Base-by-base conservation (phyloP, 2,113 vertebrate species). In the Romanogobio albipinnatus region DNA sequence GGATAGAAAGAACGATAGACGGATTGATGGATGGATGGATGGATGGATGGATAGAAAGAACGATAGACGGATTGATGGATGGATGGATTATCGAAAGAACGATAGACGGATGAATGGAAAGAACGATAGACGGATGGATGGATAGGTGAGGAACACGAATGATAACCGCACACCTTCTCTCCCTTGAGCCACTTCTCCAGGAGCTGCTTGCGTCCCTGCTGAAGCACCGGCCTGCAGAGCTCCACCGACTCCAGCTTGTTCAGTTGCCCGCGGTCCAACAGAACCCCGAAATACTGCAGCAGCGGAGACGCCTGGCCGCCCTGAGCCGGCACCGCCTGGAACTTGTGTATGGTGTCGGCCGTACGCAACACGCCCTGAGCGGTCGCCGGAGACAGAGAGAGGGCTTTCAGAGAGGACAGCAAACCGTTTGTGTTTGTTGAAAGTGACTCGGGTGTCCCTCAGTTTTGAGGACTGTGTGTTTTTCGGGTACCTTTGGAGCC, bases 151-250 rank as follows among this genome's bases (percentile, higher is more conserved):
- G 6, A 19, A 19, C 7, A 0, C 5, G 0, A 56, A 56, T 56
- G 0, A 5, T 56, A 3, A 8, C 7, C 8, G 53, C 53, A 22
- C 85, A 97, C 97, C 96, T 98, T 98, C 87, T 98, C 97, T 91
- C 97, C 97, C 85, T 98, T 98, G 58, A 98, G 92, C 97, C 97
- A 98, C 83, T 98, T 98, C 91, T 98, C 97, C 90, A 98, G 93
- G 19, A 99, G 95, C 78, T 97, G 97, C 82, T 96, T 97, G 90
- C 95, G 96, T 10, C 97, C 97, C 89, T 98, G 97, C 88, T 97
- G 96, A 84, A 98, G 92, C 29, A 98, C 97, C 0, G 95, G 97
- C 47, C 95, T 93, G 92, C 97, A 99, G 39, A 98, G 95, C 90
- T 98, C 97, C 90, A 98, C 89, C 64, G 97, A 98, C 85, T 99